phyloP scores from a whole-genome alignment of 1,140 invertebrate genomes.

The Calephelis nemesis region DNA sequence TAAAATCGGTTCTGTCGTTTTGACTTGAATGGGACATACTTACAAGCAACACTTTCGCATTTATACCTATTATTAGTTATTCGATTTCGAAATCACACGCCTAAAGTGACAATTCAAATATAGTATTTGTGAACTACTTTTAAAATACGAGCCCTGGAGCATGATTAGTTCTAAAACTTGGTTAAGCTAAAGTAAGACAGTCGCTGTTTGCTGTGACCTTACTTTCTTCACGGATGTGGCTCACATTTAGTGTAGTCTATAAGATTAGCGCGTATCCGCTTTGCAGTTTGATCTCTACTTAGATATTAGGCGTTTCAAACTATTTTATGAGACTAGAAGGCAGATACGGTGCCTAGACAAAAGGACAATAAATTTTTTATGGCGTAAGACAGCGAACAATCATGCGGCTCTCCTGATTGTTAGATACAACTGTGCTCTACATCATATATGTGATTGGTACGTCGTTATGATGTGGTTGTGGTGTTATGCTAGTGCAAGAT shows the following conservation, averaged over 20 bases:
- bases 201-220: conserved; percentile 20
- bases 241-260: conserved; percentile 10
- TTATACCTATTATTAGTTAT: no score
- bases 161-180: conserved; percentile 11
- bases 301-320: conserved; percentile 9
- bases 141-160: not conserved
- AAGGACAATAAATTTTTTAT: not conserved
- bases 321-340: not conserved
- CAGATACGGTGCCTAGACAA: not conserved
- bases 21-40: no score
- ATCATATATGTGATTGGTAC: no score
- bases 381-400: not conserved
- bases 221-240: conserved; percentile 24
- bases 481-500: no score
- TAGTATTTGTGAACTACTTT: no score
- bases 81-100: no score
- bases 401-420: no score
- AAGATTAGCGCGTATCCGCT: conserved; percentile 11
- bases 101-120: no score
- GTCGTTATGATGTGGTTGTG: no score
- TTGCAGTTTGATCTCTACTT: conserved; percentile 15
- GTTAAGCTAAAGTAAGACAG: conserved; percentile 6
- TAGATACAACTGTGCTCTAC: no score
- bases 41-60: no score
- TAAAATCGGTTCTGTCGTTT: no score